Conservation (phyloP, 2,888 invertebrate species). For the Taphrorychus bicolor region DNA sequence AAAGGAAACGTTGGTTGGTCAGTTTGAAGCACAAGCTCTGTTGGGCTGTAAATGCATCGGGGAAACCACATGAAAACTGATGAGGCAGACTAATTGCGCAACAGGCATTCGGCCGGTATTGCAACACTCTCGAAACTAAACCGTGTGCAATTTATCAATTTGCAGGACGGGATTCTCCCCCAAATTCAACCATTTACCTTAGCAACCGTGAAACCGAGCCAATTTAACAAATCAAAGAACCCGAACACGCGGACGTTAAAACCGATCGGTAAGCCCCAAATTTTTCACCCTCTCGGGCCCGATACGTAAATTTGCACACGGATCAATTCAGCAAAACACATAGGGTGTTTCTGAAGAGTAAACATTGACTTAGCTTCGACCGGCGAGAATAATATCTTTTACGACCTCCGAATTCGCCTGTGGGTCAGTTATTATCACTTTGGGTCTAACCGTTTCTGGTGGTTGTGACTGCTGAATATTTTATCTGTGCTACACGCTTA, state of each 20-base stretch:
- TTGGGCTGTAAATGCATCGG: not conserved
- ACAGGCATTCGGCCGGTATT: not conserved
- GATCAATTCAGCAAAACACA: conserved; percentile 29
- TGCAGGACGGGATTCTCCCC: conserved; percentile 16
- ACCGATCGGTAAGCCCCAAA: conserved; percentile 34
- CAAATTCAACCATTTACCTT: conserved; percentile 33
- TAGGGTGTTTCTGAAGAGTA: conserved; percentile 24
- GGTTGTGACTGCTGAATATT: not conserved
- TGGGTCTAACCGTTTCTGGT: not conserved
- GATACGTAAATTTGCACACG: conserved; percentile 37
- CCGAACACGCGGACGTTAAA: conserved; percentile 29
- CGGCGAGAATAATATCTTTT: conserved; percentile 3
- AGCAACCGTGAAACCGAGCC: conserved; percentile 35
- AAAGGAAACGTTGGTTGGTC: not conserved
- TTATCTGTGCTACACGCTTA: no score
- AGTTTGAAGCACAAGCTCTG: not conserved
- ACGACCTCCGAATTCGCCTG: not conserved
- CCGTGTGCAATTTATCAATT: conserved; percentile 26
- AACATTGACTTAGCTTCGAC: conserved; percentile 21
- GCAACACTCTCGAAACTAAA: not conserved
- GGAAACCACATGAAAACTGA: not conserved
- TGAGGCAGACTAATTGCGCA: not conserved
- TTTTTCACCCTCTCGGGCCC: conserved; percentile 26
- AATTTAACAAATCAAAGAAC: conserved; percentile 39
- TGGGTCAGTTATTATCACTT: conserved; percentile 10